A percentile compares a stretch with the other conserved stretches of the same genome.
These are phyloP conservation scores for Brachylomia viminalis DNA, from an alignment of 2,888 invertebrate genomes.

Conservation along the genomic window DNA sequence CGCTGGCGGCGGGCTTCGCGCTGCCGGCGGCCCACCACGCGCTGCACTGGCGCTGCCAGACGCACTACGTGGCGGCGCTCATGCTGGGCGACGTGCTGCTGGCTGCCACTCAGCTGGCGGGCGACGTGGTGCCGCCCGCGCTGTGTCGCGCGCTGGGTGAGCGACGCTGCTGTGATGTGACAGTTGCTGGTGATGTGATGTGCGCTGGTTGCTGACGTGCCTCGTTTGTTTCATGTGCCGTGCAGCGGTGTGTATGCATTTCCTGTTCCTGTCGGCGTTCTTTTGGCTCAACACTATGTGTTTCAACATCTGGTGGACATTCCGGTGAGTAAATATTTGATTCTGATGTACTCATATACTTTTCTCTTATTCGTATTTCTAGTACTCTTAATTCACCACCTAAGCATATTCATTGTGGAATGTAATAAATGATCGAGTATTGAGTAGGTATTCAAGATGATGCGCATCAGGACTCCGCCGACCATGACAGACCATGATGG, in stretches of 20 bases:
- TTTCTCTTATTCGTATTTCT: background rate
- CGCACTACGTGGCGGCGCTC: slow-evolving; percentile 95
- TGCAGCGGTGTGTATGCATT: slow-evolving; percentile 95
- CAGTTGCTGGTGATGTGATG: background rate
- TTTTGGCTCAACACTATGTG: slow-evolving; percentile 98
- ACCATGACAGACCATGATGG: background rate
- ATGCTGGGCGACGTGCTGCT: slow-evolving; percentile 95
- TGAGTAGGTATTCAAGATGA: too few species aligned
- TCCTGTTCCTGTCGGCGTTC: slow-evolving; percentile 97
- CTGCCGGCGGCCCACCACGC: slow-evolving; percentile 96
- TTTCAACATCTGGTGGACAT: slow-evolving; percentile 98
- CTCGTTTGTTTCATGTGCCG: slow-evolving; percentile 74
- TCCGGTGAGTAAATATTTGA: slow-evolving; percentile 90
- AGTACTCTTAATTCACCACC: too few species aligned
- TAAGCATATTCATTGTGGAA: too few species aligned
- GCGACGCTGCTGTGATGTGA: slow-evolving; percentile 69
- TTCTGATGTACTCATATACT: background rate
- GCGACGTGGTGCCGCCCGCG: slow-evolving; percentile 90
- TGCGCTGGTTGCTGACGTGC: slow-evolving; percentile 30
- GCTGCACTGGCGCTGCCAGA: slow-evolving; percentile 97
- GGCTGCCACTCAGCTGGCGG: slow-evolving; percentile 94
- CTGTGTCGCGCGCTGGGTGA: slow-evolving; percentile 93
- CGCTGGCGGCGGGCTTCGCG: slow-evolving; percentile 94
- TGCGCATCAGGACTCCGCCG: background rate
- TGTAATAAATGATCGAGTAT: too few species aligned